These are phyloP conservation scores for Colostygia pectinataria DNA, from an alignment of 2,888 invertebrate genomes.

Conservation along the genomic window DNA sequence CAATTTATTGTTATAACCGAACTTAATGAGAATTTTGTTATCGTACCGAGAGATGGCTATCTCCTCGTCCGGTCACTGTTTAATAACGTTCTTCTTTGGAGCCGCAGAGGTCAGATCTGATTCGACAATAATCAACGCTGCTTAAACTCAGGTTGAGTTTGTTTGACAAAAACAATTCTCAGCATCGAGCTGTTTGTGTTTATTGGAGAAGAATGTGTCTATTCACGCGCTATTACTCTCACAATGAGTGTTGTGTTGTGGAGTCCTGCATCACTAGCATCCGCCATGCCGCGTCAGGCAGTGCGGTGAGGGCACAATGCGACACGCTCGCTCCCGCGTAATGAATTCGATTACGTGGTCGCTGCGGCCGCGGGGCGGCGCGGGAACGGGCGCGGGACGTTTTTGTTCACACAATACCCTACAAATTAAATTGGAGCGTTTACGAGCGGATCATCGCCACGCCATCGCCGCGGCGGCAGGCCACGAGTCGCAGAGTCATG, in stretches of 20 bases:
- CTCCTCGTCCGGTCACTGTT: constrained; percentile 14
- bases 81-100: constrained; percentile 8
- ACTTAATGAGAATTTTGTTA: constrained; percentile 36
- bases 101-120: constrained; percentile 16
- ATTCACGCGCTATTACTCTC: too few relatives aligned
- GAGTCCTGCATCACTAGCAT: too few relatives aligned
- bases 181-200: not conserved
- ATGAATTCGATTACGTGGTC: constrained; percentile 52
- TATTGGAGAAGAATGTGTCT: not conserved
- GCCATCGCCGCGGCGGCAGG: constrained; percentile 18
- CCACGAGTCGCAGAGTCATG: constrained; percentile 43
- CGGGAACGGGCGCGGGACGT: not conserved
- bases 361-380: constrained; percentile 17
- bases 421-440: constrained; percentile 48
- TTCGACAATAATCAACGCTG: constrained; percentile 1
- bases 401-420: constrained; percentile 29
- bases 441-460: constrained; percentile 41
- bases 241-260: too few relatives aligned
- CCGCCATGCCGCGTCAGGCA: too few relatives aligned
- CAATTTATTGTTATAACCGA: constrained; percentile 34
- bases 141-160: not conserved
- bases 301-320: constrained; percentile 33
- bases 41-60: constrained; percentile 28
- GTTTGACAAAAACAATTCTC: constrained; percentile 1
- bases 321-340: constrained; percentile 44